phyloP scores from a whole-genome alignment of 1,140 invertebrate genomes.

The Macrobrachium nipponense region DNA sequence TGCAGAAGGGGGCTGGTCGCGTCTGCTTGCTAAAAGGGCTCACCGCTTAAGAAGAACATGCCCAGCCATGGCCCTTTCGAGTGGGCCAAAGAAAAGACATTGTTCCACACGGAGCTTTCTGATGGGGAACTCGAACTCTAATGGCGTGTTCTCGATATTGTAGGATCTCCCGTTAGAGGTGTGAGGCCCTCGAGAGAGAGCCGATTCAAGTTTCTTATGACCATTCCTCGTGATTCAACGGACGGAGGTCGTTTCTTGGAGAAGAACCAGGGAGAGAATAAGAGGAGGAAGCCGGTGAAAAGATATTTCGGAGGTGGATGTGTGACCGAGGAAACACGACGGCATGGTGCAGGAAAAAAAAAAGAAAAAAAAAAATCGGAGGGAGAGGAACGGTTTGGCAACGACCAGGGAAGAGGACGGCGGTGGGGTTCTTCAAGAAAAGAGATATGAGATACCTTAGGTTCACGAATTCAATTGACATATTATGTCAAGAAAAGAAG shows the following conservation, averaged over 20 bases:
- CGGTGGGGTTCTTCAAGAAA: no score
- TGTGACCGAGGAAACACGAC: neutral
- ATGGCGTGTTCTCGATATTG: no score
- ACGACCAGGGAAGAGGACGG: neutral
- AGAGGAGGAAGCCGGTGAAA: no score
- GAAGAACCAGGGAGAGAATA: neutral
- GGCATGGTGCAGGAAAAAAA: neutral
- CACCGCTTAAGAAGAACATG: constrained; percentile 26
- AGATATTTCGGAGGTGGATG: neutral
- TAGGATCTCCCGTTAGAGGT: neutral
- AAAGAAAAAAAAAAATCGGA: neutral
- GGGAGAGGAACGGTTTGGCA: no score
- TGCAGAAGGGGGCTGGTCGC: constrained; percentile 31
- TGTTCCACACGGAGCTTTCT: neutral
- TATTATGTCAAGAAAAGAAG: no score
- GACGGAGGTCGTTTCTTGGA: neutral
- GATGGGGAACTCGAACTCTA: neutral
- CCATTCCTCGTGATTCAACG: no score
- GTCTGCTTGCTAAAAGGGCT: constrained; percentile 23
- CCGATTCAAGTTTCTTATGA: neutral
- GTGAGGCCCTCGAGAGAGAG: neutral
- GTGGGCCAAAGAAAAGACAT: neutral
- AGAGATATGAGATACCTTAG: no score
- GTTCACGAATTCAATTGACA: no score
- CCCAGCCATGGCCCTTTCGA: neutral